These are phyloP conservation scores for Siderastrea siderea DNA, from an alignment of 92 coral and sea anemone genomes.

Conservation along the genomic window DNA sequence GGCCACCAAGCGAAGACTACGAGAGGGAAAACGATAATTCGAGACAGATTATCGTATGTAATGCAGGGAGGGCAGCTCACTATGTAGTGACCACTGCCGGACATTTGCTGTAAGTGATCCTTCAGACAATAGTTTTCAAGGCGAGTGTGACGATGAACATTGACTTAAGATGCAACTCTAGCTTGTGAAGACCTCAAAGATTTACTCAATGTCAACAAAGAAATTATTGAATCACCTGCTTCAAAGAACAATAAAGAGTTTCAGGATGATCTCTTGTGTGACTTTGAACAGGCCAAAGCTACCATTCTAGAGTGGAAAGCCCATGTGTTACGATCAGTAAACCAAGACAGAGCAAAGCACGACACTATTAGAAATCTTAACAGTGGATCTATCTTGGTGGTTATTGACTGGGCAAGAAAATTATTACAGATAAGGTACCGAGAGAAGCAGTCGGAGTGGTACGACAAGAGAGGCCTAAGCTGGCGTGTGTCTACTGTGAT, in stretches of 20 bases:
- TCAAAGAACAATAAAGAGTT: not conserved
- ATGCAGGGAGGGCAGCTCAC: constrained; percentile 53
- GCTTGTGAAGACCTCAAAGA: not conserved
- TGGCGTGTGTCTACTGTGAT: too few relatives aligned
- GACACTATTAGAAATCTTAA: not conserved
- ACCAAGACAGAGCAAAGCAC: constrained; percentile 40
- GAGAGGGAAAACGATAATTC: constrained; percentile 28
- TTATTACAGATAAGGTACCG: not conserved
- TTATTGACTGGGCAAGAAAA: not conserved
- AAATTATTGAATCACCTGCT: not conserved
- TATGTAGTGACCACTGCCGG: constrained; percentile 58
- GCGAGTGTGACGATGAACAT: constrained; percentile 25
- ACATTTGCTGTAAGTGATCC: constrained; percentile 28
- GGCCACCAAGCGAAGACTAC: not conserved
- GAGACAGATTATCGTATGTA: constrained; percentile 48
- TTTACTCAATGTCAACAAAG: too few relatives aligned
- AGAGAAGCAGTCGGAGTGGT: too few relatives aligned
- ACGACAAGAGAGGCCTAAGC: too few relatives aligned
- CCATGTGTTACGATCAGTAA: constrained; percentile 30
- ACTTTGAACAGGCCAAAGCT: constrained; percentile 33
- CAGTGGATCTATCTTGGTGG: not conserved
- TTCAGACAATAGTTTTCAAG: constrained; percentile 28
- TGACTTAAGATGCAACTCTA: not conserved
- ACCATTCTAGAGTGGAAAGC: constrained; percentile 42
- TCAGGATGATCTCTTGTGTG: constrained; percentile 32